Conservation (phyloP, 2,797 vertebrate species). For the Melopsittacus undulatus region DNA sequence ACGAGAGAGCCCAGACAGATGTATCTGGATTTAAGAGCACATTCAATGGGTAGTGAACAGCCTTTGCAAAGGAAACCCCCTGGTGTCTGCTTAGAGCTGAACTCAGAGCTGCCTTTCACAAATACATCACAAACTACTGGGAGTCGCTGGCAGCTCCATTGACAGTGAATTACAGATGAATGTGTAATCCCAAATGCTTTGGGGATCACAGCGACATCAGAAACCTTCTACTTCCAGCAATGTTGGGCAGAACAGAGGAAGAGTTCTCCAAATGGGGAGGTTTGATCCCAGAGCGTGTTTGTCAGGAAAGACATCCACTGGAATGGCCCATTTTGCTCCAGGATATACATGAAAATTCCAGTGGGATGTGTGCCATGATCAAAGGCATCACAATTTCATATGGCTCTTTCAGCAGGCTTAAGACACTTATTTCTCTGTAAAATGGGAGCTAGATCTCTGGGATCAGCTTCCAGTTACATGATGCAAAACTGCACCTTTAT, state of each 20-base stretch:
- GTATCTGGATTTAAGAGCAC: neutral
- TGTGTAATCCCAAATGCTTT: neutral
- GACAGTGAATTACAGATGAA: neutral
- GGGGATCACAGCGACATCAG: neutral
- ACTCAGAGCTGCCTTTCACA: neutral
- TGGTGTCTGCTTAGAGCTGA: neutral
- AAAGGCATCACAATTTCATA: neutral
- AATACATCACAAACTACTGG: neutral
- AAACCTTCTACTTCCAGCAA: neutral
- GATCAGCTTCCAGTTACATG: neutral
- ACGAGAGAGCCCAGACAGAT: neutral
- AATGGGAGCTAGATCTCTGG: neutral
- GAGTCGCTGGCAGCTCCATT: neutral
- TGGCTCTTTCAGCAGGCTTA: neutral
- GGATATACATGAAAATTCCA: neutral
- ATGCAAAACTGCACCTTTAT: neutral
- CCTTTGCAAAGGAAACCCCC: neutral
- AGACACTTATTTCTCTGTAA: neutral
- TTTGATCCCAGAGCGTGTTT: neutral
- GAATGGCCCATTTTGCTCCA: neutral
- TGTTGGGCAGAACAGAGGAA: accelerated
- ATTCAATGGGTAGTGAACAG: neutral
- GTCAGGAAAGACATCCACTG: neutral
- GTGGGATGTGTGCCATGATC: neutral
- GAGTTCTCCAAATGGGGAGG: neutral